Evolutionary conservation across 2,113 vertebrate species (phyloP).

Genomic region (Hippoglossus stenolepis): DNA sequence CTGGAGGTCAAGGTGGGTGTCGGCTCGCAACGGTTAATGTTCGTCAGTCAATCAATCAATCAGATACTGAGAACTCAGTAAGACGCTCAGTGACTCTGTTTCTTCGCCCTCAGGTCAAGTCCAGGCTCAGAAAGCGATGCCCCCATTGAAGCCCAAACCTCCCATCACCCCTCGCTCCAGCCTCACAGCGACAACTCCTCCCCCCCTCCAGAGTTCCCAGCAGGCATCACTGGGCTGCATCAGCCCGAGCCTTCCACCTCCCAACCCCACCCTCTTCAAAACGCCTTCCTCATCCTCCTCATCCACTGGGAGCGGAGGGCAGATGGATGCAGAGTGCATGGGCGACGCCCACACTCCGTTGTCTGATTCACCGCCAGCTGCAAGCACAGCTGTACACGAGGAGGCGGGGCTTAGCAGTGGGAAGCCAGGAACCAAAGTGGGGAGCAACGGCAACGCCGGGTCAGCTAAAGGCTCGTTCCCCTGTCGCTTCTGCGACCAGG

Average conservation of each 20-base stretch:
- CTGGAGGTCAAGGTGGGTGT: constrained; percentile 53
- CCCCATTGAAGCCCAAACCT: constrained; percentile 94
- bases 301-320: constrained; percentile 12
- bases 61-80: background rate
- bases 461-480: constrained; percentile 89
- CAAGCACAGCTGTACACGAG: constrained; percentile 80
- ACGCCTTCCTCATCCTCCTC: constrained; percentile 80
- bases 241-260: constrained; percentile 92
- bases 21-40: background rate
- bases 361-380: constrained; percentile 79
- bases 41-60: background rate
- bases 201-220: constrained; percentile 91
- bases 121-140: constrained; percentile 85
- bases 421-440: constrained; percentile 82
- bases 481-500: constrained; percentile 95
- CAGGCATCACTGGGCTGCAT: constrained; percentile 94
- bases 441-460: constrained; percentile 78
- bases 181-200: constrained; percentile 90
- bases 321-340: constrained; percentile 86
- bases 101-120: constrained; percentile 39
- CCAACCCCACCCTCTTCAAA: constrained; percentile 85
- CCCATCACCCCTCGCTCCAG: constrained; percentile 89
- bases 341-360: constrained; percentile 84
- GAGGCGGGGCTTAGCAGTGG: constrained; percentile 79
- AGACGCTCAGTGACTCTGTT: background rate